Percentiles rank a stretch among this genome's conserved stretches.
Evolutionary conservation across 2,113 vertebrate species (phyloP).

Genomic region (Orcinus orca): DNA sequence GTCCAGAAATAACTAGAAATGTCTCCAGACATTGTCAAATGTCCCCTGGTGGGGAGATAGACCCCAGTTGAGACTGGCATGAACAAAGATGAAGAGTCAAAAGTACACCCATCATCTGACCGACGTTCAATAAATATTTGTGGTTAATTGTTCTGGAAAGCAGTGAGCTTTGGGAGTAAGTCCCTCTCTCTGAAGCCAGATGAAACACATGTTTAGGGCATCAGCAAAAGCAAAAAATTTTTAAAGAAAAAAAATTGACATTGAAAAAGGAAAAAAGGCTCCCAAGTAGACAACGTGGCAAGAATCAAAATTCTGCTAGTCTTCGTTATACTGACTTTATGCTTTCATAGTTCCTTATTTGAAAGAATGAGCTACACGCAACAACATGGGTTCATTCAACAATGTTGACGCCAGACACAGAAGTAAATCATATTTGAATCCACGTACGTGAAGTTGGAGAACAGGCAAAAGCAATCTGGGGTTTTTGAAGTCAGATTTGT

Average conservation of each 20-base stretch:
- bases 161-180: not conserved
- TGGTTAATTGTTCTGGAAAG: no score
- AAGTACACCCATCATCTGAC: not conserved
- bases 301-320: not conserved
- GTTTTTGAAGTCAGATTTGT: not conserved
- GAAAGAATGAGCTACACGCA: not conserved
- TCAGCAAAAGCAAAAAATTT: not conserved
- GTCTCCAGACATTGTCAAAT: not conserved
- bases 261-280: not conserved
- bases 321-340: not conserved
- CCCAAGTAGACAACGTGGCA: no score
- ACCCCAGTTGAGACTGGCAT: not conserved
- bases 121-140: not conserved
- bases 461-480: accelerated
- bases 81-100: not conserved
- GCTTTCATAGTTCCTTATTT: not conserved
- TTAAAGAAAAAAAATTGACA: not conserved
- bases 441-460: not conserved
- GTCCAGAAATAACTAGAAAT: not conserved
- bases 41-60: no score
- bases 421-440: accelerated
- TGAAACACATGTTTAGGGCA: not conserved
- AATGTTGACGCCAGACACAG: not conserved
- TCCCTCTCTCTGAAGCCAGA: not conserved
- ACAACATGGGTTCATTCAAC: accelerated